Evolutionary conservation across 2,797 vertebrate genomes (phyloP).

Genomic region (Discoglossus pictus): DNA sequence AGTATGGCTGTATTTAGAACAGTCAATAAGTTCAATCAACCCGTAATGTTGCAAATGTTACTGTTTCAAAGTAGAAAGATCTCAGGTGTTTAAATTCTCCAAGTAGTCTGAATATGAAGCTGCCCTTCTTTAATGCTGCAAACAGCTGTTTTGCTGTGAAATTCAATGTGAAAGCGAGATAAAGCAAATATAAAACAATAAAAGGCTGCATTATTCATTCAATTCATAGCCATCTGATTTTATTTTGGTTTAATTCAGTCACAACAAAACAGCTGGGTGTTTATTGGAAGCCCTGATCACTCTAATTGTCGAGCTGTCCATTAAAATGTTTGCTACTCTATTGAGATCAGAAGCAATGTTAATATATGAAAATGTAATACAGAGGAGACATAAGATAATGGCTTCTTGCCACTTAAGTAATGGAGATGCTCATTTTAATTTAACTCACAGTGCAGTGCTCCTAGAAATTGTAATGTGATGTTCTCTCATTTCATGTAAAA

Average conservation of each 20-base stretch:
- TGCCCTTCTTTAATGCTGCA: conserved; percentile 32
- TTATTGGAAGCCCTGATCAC: conserved; percentile 40
- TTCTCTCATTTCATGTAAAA: conserved; percentile 33
- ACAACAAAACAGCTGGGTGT: conserved; percentile 48
- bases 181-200: background rate
- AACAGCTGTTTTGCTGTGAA: conserved; percentile 30
- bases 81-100: conserved; percentile 15
- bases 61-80: background rate
- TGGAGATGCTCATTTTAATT: conserved; percentile 51
- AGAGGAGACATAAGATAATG: conserved; percentile 40
- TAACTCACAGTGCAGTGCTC: conserved; percentile 50
- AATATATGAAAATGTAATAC: conserved; percentile 46
- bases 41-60: too few species aligned
- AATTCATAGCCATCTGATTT: conserved; percentile 26
- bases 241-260: conserved; percentile 26
- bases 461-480: conserved; percentile 53
- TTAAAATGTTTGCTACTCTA: conserved; percentile 52
- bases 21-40: too few species aligned
- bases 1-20: too few species aligned
- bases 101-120: conserved; percentile 30
- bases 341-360: conserved; percentile 48
- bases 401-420: conserved; percentile 56
- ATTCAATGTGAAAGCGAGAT: conserved; percentile 44
- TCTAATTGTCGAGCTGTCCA: conserved; percentile 30
- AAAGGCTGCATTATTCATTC: conserved; percentile 31